A percentile compares a stretch with the other conserved stretches of the same genome.
These are phyloP conservation scores for Cryptoblepharus egeriae DNA, from an alignment of 2,797 vertebrate genomes.

Conservation along the genomic window DNA sequence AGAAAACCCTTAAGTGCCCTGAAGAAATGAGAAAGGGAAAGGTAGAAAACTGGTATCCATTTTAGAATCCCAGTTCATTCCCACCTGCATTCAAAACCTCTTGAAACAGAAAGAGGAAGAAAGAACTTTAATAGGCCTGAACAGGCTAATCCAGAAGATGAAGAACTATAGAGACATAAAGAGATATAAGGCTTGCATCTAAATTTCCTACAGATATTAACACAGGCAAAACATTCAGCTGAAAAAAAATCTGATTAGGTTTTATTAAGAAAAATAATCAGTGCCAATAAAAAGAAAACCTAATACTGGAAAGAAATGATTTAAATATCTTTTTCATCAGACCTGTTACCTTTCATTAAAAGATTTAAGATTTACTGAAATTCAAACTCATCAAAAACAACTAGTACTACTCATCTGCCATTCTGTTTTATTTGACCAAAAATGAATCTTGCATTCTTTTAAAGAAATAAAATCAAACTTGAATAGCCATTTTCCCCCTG, in stretches of 20 bases:
- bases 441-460: constrained; percentile 38
- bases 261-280: neutral
- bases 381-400: constrained; percentile 62
- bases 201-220: constrained; percentile 36
- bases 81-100: constrained; percentile 46
- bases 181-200: constrained; percentile 66
- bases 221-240: constrained; percentile 25
- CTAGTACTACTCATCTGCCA: constrained; percentile 39
- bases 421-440: constrained; percentile 38
- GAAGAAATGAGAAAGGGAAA: constrained; percentile 58
- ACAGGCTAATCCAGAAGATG: constrained; percentile 66
- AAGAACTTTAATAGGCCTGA: constrained; percentile 54
- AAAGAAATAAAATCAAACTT: neutral
- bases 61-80: constrained; percentile 23
- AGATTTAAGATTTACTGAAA: constrained; percentile 55
- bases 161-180: constrained; percentile 63
- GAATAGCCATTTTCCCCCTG: constrained; percentile 8
- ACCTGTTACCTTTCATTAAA: constrained; percentile 58
- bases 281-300: neutral
- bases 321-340: neutral
- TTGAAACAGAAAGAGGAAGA: constrained; percentile 66
- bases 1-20: constrained; percentile 58
- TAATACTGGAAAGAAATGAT: neutral
- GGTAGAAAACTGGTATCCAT: constrained; percentile 41
- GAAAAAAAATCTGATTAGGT: neutral